phyloP scores from a whole-genome alignment of 2,797 vertebrate species.

The Sandelia bainsii region DNA sequence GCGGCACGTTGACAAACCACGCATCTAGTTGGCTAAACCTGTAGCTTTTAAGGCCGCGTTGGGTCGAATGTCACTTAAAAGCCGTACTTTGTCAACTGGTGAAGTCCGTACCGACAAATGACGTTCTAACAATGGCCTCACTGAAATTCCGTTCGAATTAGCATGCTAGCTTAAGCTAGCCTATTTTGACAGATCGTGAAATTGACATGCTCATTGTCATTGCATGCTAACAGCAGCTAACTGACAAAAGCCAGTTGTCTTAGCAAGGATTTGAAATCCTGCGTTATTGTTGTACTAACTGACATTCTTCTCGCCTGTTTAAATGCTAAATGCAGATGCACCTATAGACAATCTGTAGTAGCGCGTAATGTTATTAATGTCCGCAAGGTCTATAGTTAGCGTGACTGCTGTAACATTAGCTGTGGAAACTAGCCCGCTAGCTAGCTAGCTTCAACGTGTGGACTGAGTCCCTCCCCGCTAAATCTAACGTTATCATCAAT shows the following conservation, averaged over 20 bases:
- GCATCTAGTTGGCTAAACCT: slow-evolving; percentile 59
- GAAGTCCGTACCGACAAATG: slow-evolving; percentile 48
- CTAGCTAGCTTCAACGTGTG: slow-evolving; percentile 74
- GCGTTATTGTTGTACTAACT: not conserved
- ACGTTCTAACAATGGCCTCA: slow-evolving; percentile 70
- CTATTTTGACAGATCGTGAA: slow-evolving; percentile 82
- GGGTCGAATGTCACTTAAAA: not conserved
- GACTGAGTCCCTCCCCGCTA: slow-evolving; percentile 60
- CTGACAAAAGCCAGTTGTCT: slow-evolving; percentile 39
- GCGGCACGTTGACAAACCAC: slow-evolving; percentile 87
- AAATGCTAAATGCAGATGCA: not conserved
- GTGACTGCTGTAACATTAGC: slow-evolving; percentile 61
- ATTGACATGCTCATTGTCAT: slow-evolving; percentile 82
- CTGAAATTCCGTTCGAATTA: slow-evolving; percentile 70
- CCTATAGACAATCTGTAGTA: not conserved
- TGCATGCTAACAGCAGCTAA: slow-evolving; percentile 68
- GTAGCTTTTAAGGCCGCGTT: slow-evolving; percentile 49
- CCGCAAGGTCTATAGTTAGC: slow-evolving; percentile 50
- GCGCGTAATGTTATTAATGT: slow-evolving; percentile 70
- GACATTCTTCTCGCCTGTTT: not conserved
- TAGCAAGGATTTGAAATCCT: not conserved
- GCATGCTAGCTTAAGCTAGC: slow-evolving; percentile 76
- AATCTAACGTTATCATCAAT: slow-evolving; percentile 28
- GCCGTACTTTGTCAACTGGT: not conserved
- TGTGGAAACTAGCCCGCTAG: slow-evolving; percentile 61